phyloP scores from a whole-genome alignment of 1,140 invertebrate species.

The Dinoponera quadriceps region DNA sequence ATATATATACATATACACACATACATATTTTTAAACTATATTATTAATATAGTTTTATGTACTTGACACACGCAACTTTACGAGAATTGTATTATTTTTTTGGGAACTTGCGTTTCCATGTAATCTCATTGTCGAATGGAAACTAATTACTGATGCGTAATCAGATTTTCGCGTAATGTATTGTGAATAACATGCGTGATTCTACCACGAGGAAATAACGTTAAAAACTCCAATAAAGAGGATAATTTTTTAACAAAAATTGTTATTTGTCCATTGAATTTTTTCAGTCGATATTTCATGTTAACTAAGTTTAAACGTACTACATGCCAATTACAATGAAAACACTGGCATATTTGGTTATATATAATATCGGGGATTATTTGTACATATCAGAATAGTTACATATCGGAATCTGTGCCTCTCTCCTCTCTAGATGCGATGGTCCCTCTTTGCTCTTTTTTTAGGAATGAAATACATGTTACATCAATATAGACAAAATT shows the following conservation, averaged over 20 bases:
- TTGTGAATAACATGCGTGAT: constrained; percentile 51
- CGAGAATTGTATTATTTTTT: constrained; percentile 59
- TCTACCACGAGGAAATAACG: constrained; percentile 33
- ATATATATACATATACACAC: constrained; percentile 58
- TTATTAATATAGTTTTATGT: constrained; percentile 67
- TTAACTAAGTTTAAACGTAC: not conserved
- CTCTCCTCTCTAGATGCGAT: not conserved
- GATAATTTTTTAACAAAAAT: constrained; percentile 58
- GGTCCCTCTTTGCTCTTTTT: not conserved
- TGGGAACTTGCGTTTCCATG: constrained; percentile 59
- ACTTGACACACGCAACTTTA: constrained; percentile 54
- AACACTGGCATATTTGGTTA: constrained; percentile 17
- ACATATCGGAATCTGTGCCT: not conserved
- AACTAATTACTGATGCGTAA: constrained; percentile 52
- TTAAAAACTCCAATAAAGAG: constrained; percentile 52
- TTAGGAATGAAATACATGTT: not conserved
- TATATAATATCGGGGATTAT: not conserved
- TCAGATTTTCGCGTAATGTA: constrained; percentile 45
- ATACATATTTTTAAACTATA: constrained; percentile 74
- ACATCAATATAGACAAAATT: too few species aligned
- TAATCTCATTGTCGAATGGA: constrained; percentile 65
- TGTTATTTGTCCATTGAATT: not conserved
- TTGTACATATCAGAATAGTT: not conserved
- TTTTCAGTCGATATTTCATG: too few species aligned
- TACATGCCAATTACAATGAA: constrained; percentile 1